Evolutionary conservation across 2,113 vertebrate species (phyloP).

Genomic region (Herpailurus yagouaroundi): DNA sequence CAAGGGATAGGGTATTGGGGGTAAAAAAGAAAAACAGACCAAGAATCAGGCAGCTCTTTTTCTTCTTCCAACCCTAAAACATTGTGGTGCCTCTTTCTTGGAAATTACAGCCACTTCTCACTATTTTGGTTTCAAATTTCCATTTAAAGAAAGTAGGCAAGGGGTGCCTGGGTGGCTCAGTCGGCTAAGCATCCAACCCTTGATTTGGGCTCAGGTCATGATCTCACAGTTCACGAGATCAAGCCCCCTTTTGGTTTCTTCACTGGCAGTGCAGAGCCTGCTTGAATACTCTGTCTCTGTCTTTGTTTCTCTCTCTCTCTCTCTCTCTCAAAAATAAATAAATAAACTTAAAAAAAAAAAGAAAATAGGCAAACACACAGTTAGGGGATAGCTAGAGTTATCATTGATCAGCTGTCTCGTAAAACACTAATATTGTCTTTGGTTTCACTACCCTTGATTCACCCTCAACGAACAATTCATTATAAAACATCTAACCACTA

Average conservation of each 20-base stretch:
- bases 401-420: neutral
- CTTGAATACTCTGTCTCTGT: too few relatives aligned
- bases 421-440: neutral
- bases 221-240: too few relatives aligned
- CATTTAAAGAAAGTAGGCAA: constrained; percentile 12
- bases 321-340: too few relatives aligned
- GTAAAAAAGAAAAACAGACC: neutral
- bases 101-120: neutral
- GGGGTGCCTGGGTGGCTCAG: too few relatives aligned
- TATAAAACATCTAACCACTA: constrained; percentile 14
- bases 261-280: too few relatives aligned
- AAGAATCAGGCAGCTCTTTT: neutral
- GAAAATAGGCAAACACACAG: neutral
- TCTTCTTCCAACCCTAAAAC: neutral
- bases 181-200: too few relatives aligned
- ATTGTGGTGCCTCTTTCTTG: neutral
- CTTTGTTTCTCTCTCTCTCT: too few relatives aligned
- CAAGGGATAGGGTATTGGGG: neutral
- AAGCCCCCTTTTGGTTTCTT: too few relatives aligned
- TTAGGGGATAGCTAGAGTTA: neutral
- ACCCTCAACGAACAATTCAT: constrained; percentile 3
- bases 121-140: neutral
- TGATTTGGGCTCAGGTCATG: too few relatives aligned
- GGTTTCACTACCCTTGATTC: neutral
- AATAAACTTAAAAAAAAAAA: too few relatives aligned